phyloP scores from a whole-genome alignment of 2,797 vertebrate species.

The Leptodactylus fallax region DNA sequence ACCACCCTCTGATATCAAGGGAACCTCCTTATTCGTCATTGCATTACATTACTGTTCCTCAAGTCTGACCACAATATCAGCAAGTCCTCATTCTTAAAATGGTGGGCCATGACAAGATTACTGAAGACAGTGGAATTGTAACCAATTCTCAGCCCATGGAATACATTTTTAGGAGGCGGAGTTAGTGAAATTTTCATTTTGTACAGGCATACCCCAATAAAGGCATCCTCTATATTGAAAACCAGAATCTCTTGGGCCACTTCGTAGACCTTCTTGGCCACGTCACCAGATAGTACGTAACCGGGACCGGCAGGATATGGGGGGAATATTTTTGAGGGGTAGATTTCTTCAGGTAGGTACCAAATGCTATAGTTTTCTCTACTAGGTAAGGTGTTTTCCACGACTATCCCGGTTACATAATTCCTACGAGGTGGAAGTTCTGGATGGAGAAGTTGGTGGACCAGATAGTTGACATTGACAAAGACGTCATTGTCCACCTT shows the following conservation, averaged over 20 bases:
- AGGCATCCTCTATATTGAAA: constrained; percentile 70
- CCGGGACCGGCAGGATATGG: background rate
- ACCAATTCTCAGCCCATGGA: constrained; percentile 30
- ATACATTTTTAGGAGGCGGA: constrained; percentile 61
- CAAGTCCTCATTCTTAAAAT: constrained; percentile 67
- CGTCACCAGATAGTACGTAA: background rate
- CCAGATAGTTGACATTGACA: too few species aligned
- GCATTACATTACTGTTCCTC: constrained; percentile 49
- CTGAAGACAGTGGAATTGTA: constrained; percentile 70
- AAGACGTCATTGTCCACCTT: too few species aligned
- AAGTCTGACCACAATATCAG: constrained; percentile 71
- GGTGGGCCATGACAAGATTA: constrained; percentile 74
- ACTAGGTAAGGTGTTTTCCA: background rate
- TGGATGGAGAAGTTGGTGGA: too few species aligned
- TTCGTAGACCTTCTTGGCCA: background rate
- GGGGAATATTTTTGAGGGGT: background rate
- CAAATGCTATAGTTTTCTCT: background rate
- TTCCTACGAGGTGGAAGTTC: too few species aligned
- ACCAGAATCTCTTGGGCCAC: constrained; percentile 65
- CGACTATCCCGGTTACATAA: background rate
- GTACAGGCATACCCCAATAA: constrained; percentile 78
- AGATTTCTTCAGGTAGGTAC: background rate
- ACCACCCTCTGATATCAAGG: background rate
- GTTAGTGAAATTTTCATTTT: constrained; percentile 61
- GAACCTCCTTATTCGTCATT: background rate